A percentile compares a stretch with the other conserved stretches of the same genome.
Conservation (phyloP, 2,888 invertebrate genomes). For the Athalia cordata region DNA sequence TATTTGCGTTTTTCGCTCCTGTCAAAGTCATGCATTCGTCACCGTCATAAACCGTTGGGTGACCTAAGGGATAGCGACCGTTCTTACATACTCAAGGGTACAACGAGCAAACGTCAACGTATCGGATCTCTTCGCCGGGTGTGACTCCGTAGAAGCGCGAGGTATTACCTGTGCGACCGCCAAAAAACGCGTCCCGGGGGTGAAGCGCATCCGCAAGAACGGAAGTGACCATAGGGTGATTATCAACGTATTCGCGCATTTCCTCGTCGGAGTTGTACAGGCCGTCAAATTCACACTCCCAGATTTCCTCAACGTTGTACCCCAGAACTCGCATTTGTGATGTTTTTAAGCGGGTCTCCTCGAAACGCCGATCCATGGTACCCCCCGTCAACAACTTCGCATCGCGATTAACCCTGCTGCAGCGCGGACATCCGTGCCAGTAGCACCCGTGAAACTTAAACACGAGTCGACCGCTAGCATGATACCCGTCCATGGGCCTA, state of each 20-base stretch:
- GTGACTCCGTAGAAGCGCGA: neutral
- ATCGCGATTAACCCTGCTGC: slow-evolving; percentile 39
- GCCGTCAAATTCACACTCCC: too few species aligned
- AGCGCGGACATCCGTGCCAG: slow-evolving; percentile 49
- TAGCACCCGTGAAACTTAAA: slow-evolving; percentile 49
- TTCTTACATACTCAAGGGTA: neutral
- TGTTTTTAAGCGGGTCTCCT: neutral
- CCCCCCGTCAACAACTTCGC: neutral
- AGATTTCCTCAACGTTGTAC: neutral
- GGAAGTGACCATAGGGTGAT: neutral
- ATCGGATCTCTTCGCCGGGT: neutral
- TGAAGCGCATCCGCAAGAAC: slow-evolving; percentile 44
- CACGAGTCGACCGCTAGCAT: slow-evolving; percentile 23
- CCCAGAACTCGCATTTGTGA: neutral
- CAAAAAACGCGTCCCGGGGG: neutral
- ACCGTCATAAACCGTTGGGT: slow-evolving; percentile 41
- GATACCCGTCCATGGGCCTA: slow-evolving; percentile 46
- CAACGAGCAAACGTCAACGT: slow-evolving; percentile 13
- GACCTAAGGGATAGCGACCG: slow-evolving; percentile 1
- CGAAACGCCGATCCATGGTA: neutral
- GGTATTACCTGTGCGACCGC: neutral
- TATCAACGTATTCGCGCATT: neutral
- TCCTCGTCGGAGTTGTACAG: neutral
- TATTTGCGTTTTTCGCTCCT: neutral
- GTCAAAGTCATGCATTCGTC: neutral